These are phyloP conservation scores for Morpho deidamia DNA, from an alignment of 2,888 invertebrate genomes.

Conservation along the genomic window DNA sequence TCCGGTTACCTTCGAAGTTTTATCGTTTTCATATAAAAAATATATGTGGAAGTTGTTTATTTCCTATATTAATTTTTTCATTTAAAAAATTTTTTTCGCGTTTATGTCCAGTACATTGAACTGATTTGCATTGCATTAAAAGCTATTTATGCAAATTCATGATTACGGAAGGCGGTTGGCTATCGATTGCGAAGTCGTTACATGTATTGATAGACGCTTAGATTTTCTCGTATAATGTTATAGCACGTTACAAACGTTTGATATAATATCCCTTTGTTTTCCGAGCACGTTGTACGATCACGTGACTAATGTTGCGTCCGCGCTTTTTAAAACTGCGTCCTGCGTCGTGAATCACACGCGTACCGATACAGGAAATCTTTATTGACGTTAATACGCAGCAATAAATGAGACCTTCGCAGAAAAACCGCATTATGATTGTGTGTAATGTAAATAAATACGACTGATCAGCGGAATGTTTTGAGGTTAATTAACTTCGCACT, in stretches of 20 bases:
- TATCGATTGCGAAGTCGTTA: not conserved
- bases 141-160: too few relatives aligned
- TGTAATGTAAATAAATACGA: not conserved
- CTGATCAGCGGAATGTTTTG: too few relatives aligned
- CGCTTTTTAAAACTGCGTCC: not conserved
- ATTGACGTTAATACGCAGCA: constrained; percentile 22
- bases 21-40: not conserved
- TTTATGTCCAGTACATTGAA: too few relatives aligned
- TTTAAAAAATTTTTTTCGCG: too few relatives aligned
- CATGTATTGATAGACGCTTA: constrained; percentile 1
- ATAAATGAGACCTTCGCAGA: constrained; percentile 17
- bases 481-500: too few relatives aligned
- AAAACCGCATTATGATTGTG: not conserved
- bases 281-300: constrained; percentile 22
- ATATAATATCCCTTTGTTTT: constrained; percentile 25
- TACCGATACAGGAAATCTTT: constrained; percentile 24
- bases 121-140: too few relatives aligned
- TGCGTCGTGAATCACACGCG: constrained; percentile 16
- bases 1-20: not conserved
- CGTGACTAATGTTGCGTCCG: constrained; percentile 16
- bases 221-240: not conserved
- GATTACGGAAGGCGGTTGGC: not conserved
- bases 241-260: constrained; percentile 10
- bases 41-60: not conserved
- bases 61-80: too few relatives aligned